Conservation (phyloP, 2,113 vertebrate genomes). For the Taxidea taxus region DNA sequence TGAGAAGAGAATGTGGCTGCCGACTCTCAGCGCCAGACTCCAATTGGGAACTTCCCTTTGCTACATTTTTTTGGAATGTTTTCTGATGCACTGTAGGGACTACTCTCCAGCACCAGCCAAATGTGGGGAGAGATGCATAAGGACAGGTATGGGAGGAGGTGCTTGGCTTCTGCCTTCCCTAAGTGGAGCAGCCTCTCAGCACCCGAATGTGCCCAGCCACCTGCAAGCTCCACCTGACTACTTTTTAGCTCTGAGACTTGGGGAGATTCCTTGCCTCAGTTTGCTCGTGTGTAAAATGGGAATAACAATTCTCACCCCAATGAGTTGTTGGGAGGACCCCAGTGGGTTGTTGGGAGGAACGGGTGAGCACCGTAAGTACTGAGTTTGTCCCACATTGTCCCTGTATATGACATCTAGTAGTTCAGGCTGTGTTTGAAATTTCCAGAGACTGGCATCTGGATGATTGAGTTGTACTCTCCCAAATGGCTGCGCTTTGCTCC, state of each 20-base stretch:
- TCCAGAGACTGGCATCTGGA: neutral
- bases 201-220: neutral
- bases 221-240: too few species aligned
- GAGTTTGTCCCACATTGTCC: fast-evolving
- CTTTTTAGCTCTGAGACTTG: neutral
- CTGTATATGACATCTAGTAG: neutral
- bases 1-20: neutral
- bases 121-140: neutral
- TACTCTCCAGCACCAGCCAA: neutral
- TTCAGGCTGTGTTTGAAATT: neutral
- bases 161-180: neutral
- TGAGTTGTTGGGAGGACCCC: neutral
- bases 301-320: neutral
- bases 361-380: fast-evolving
- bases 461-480: neutral
- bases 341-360: neutral
- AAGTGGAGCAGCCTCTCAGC: neutral
- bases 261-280: neutral
- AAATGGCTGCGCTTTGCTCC: neutral
- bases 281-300: neutral
- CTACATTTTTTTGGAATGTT: neutral
- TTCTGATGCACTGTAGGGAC: neutral
- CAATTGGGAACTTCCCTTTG: neutral
- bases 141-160: neutral
- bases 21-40: neutral